Conservation (phyloP, 2,113 vertebrate genomes). For the Xyliphius kryptos region DNA sequence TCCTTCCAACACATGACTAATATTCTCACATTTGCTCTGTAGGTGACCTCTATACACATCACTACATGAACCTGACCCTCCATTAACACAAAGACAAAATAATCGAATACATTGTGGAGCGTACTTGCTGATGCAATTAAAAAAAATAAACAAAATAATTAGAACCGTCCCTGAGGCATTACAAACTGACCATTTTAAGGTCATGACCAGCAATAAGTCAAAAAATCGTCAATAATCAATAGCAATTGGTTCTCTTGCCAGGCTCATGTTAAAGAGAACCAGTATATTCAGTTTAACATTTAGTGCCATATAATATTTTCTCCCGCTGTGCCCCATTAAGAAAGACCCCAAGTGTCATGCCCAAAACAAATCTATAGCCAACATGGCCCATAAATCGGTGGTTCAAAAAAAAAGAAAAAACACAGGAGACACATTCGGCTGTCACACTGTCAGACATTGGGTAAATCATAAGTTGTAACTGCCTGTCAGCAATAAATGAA, state of each 20-base stretch:
- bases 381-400: constrained; percentile 37
- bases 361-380: constrained; percentile 43
- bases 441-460: constrained; percentile 35
- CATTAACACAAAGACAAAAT: not conserved
- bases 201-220: no score
- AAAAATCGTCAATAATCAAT: no score
- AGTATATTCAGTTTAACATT: constrained; percentile 1
- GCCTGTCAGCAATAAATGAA: constrained; percentile 47
- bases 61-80: not conserved
- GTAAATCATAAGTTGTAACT: constrained; percentile 50
- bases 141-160: not conserved
- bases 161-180: not conserved
- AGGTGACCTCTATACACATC: not conserved
- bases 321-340: constrained; percentile 33
- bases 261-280: not conserved
- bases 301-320: not conserved
- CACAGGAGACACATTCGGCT: constrained; percentile 35
- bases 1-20: constrained; percentile 1
- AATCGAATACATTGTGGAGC: not conserved
- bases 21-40: not conserved
- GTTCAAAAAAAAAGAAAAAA: constrained; percentile 21
- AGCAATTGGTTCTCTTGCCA: not conserved
- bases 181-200: not conserved
- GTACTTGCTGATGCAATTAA: not conserved
- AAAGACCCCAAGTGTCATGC: constrained; percentile 19